These are phyloP conservation scores for Oasisia sp. DNA, from an alignment of 2,888 invertebrate species.

Conservation along the genomic window DNA sequence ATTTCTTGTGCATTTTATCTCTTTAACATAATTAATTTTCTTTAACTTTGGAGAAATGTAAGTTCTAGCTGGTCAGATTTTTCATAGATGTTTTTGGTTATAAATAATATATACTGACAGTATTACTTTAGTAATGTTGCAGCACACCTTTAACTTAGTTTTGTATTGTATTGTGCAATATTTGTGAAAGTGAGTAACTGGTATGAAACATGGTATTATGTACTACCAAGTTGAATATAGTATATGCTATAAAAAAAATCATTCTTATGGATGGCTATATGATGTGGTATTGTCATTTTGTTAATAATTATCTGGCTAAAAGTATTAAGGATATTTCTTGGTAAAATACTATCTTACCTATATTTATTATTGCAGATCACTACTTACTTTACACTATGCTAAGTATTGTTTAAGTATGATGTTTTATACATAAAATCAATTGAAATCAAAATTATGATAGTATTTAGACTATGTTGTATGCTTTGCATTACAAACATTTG, in stretches of 20 bases:
- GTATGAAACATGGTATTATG: not conserved
- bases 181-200: not conserved
- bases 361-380: not conserved
- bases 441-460: not conserved
- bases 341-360: not conserved
- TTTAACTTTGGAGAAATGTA: not conserved
- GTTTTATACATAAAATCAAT: not conserved
- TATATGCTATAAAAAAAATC: not conserved
- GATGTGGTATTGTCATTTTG: not conserved
- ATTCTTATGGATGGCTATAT: not conserved
- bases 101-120: conserved; percentile 7
- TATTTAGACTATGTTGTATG: not conserved
- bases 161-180: not conserved
- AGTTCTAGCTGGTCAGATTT: not conserved
- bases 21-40: not conserved
- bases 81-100: not conserved
- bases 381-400: not conserved
- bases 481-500: not conserved
- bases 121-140: conserved; percentile 2
- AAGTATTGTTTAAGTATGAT: not conserved
- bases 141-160: not conserved
- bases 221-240: not conserved
- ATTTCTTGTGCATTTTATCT: not conserved
- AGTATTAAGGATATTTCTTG: not conserved
- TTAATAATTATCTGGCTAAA: not conserved